phyloP scores from a whole-genome alignment of 2,113 vertebrate species.

The Rhinoptilus africanus region DNA sequence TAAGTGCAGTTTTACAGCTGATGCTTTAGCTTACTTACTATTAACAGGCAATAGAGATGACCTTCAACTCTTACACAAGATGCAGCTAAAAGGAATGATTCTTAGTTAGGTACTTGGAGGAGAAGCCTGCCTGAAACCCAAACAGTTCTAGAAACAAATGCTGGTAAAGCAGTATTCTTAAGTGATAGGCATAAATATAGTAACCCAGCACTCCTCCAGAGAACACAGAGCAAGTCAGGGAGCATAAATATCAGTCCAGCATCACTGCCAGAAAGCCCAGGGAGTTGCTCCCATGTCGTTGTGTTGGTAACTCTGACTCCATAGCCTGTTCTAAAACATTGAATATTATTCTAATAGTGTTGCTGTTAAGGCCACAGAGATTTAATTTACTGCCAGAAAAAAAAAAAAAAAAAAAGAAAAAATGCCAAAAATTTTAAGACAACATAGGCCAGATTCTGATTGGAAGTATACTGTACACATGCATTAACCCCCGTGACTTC shows the following conservation, averaged over 20 bases:
- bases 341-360: background rate
- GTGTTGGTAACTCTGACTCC: background rate
- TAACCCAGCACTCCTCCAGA: background rate
- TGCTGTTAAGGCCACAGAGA: background rate
- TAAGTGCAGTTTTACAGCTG: background rate
- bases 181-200: constrained; percentile 1
- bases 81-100: background rate
- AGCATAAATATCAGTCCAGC: background rate
- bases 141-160: constrained; percentile 25
- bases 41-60: background rate
- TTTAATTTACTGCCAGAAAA: background rate
- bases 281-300: background rate
- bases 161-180: constrained; percentile 8
- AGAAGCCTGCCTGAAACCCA: background rate
- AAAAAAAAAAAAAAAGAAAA: too few species aligned
- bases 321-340: background rate
- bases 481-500: constrained; percentile 21
- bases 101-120: background rate
- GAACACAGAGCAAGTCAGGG: background rate
- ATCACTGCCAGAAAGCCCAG: background rate
- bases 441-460: background rate
- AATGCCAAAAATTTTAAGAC: background rate
- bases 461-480: background rate
- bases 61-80: background rate
- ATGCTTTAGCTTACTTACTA: background rate